phyloP scores from a whole-genome alignment of 2,797 vertebrate genomes.

The Myripristis murdjan region DNA sequence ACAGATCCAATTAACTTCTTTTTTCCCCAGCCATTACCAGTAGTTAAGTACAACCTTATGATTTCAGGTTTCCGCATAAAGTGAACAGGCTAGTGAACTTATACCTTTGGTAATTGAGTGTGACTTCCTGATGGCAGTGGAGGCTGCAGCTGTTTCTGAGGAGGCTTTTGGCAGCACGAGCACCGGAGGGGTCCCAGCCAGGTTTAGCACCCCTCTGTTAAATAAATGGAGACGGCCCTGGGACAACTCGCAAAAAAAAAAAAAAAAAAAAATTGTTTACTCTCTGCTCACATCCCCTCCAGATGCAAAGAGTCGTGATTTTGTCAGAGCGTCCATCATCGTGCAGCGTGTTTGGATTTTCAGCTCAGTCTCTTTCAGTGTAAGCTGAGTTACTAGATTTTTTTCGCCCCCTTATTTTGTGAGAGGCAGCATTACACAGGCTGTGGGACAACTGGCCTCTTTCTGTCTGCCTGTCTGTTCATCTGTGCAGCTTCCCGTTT shows the following conservation, averaged over 20 bases:
- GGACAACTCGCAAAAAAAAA: slow-evolving; percentile 24
- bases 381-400: neutral
- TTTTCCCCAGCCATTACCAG: slow-evolving; percentile 58
- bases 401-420: neutral
- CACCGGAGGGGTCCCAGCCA: slow-evolving; percentile 39
- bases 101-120: slow-evolving; percentile 76
- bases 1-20: slow-evolving; percentile 66
- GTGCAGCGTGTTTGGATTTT: slow-evolving; percentile 11
- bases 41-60: slow-evolving; percentile 59
- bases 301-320: slow-evolving; percentile 29
- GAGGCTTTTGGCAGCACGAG: slow-evolving; percentile 63
- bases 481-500: slow-evolving; percentile 64
- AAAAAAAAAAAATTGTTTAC: slow-evolving; percentile 6
- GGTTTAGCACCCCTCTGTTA: slow-evolving; percentile 57
- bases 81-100: slow-evolving; percentile 59
- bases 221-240: slow-evolving; percentile 53
- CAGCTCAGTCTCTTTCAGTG: slow-evolving; percentile 2
- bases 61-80: slow-evolving; percentile 66
- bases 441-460: slow-evolving; percentile 43
- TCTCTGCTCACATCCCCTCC: slow-evolving; percentile 11
- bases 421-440: slow-evolving; percentile 12
- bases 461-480: slow-evolving; percentile 53
- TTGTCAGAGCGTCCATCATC: neutral
- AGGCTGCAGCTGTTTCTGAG: slow-evolving; percentile 71
- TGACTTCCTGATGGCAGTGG: slow-evolving; percentile 77